phyloP scores from a whole-genome alignment of 2,797 vertebrate species.

The Rhincodon typus region DNA sequence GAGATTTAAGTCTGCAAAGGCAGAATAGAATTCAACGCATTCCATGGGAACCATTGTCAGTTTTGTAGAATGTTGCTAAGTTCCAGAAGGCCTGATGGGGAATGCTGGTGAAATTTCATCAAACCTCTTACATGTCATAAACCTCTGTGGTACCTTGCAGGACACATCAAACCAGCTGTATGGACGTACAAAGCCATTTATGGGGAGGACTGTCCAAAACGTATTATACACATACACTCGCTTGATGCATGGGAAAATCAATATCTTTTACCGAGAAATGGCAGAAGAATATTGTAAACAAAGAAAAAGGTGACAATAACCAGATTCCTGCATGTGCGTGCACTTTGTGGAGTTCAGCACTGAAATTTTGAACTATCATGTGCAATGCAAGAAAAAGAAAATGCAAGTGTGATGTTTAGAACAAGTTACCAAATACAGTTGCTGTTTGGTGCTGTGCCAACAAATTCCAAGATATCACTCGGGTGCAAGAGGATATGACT shows the following conservation, averaged over 20 bases:
- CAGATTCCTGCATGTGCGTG: background rate
- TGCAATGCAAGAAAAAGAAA: constrained; percentile 19
- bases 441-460: background rate
- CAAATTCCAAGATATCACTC: background rate
- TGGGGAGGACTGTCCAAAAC: constrained; percentile 21
- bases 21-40: background rate
- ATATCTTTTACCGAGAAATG: constrained; percentile 34
- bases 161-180: constrained; percentile 3
- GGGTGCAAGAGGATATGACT: background rate
- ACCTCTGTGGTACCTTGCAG: background rate
- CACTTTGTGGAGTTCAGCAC: constrained; percentile 33
- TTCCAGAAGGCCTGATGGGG: background rate
- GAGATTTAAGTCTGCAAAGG: background rate
- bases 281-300: constrained; percentile 33
- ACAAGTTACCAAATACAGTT: background rate
- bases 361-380: constrained; percentile 4
- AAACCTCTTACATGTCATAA: background rate
- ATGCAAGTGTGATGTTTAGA: background rate
- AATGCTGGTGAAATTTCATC: background rate
- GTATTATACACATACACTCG: constrained; percentile 28
- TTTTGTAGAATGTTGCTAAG: background rate
- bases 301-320: constrained; percentile 10
- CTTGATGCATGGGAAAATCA: constrained; percentile 20
- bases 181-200: constrained; percentile 9
- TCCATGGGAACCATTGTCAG: background rate